A percentile compares a stretch with the other conserved stretches of the same genome.
Conservation (phyloP, 2,797 vertebrate species). For the Enteromius mattozi region DNA sequence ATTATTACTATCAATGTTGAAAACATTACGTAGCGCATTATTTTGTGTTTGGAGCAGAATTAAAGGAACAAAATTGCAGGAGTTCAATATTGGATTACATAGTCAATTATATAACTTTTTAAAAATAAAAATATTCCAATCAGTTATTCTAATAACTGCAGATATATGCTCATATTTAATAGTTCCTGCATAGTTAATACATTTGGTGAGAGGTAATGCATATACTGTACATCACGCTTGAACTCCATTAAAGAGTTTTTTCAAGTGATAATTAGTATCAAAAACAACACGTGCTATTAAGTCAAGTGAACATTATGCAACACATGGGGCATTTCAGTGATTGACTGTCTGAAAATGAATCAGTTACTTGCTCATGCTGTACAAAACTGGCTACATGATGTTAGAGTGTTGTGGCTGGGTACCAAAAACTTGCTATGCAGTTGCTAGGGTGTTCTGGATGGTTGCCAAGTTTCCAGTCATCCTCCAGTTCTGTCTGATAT, state of each 20-base stretch:
- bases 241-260: not conserved
- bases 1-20: not conserved
- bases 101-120: not conserved
- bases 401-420: not conserved
- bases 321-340: constrained; percentile 16
- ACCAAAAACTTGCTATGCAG: not conserved
- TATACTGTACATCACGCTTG: not conserved
- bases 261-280: constrained; percentile 23
- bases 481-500: not conserved
- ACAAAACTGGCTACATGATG: not conserved
- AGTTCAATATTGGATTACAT: not conserved
- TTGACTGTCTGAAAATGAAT: not conserved
- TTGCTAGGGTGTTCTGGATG: not conserved
- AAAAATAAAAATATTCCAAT: not conserved
- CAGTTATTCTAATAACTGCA: not conserved
- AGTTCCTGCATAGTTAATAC: not conserved
- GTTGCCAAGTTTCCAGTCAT: not conserved
- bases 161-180: not conserved
- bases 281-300: constrained; percentile 43
- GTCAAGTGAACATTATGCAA: constrained; percentile 32
- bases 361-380: constrained; percentile 14
- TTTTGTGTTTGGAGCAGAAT: not conserved
- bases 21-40: not conserved
- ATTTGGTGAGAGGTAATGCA: not conserved
- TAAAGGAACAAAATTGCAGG: not conserved